A percentile compares a stretch with the other conserved stretches of the same genome.
phyloP scores from a whole-genome alignment of 2,113 vertebrate genomes.

The Cyprinodon tularosa region DNA sequence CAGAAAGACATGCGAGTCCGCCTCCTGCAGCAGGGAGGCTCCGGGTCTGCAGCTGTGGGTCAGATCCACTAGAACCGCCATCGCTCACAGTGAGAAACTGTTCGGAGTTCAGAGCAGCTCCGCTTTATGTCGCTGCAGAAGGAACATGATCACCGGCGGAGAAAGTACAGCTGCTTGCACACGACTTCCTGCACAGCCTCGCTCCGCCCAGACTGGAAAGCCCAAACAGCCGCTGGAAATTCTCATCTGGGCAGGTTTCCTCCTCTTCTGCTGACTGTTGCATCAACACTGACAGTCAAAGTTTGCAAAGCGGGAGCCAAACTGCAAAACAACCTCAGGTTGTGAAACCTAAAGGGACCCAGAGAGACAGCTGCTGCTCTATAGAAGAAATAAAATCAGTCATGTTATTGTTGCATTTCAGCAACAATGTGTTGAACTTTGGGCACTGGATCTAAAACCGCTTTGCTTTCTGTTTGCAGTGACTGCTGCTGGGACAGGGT shows the following conservation, averaged over 20 bases:
- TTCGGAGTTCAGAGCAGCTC: no score
- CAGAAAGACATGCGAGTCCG: slow-evolving; percentile 37
- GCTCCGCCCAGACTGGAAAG: slow-evolving; percentile 54
- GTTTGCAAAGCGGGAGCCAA: no score
- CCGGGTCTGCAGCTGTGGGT: slow-evolving; percentile 23
- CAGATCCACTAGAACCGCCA: slow-evolving; percentile 58
- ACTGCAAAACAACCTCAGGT: background rate
- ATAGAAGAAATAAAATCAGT: background rate
- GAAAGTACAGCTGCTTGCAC: background rate
- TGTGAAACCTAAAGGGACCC: background rate
- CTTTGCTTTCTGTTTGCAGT: background rate
- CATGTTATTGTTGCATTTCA: background rate
- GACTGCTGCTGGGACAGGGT: no score
- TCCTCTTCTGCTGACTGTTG: slow-evolving; percentile 22
- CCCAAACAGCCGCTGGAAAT: slow-evolving; percentile 6
- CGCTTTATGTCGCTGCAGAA: background rate
- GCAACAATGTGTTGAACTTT: no score
- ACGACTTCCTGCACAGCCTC: slow-evolving; percentile 25
- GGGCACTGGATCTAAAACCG: no score
- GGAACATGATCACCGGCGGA: background rate
- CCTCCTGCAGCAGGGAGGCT: background rate
- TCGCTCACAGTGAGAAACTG: background rate
- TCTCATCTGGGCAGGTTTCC: background rate
- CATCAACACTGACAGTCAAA: background rate
- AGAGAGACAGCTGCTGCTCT: background rate